Percentiles rank a stretch among this genome's conserved stretches.
phyloP scores from a whole-genome alignment of 1,140 invertebrate species.

The Episyrphus balteatus region DNA sequence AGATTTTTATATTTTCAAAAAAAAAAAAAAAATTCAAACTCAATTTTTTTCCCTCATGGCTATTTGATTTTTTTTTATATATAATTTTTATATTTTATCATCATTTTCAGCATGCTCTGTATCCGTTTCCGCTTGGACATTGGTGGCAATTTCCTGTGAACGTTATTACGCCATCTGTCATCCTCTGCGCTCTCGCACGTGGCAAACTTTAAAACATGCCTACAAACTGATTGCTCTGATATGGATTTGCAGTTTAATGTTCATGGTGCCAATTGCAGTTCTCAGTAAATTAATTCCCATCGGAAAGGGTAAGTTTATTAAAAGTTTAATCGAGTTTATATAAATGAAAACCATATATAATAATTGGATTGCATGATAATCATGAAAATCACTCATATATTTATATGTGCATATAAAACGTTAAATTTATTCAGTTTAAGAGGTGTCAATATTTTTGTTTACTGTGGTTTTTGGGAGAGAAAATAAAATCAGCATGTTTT shows the following conservation, averaged over 20 bases:
- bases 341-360: not conserved
- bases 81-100: too few species aligned
- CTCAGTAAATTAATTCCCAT: constrained; percentile 48
- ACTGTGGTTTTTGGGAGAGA: too few species aligned
- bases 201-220: constrained; percentile 85
- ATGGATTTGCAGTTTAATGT: constrained; percentile 56
- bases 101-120: constrained; percentile 79
- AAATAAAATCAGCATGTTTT: too few species aligned
- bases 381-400: too few species aligned
- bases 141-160: constrained; percentile 82
- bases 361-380: too few species aligned
- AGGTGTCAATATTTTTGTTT: too few species aligned
- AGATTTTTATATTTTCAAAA: too few species aligned
- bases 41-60: too few species aligned
- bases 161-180: constrained; percentile 86
- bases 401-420: too few species aligned
- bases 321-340: not conserved
- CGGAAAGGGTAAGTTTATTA: not conserved
- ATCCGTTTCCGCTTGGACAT: constrained; percentile 77
- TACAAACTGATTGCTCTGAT: constrained; percentile 75
- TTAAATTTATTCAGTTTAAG: too few species aligned
- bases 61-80: too few species aligned
- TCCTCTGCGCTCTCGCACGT: constrained; percentile 68
- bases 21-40: too few species aligned
- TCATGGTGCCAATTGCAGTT: constrained; percentile 56